Base-by-base conservation (phyloP, 37 sponge, comb jelly and placozoan species). In the Tethya wilhelma region DNA sequence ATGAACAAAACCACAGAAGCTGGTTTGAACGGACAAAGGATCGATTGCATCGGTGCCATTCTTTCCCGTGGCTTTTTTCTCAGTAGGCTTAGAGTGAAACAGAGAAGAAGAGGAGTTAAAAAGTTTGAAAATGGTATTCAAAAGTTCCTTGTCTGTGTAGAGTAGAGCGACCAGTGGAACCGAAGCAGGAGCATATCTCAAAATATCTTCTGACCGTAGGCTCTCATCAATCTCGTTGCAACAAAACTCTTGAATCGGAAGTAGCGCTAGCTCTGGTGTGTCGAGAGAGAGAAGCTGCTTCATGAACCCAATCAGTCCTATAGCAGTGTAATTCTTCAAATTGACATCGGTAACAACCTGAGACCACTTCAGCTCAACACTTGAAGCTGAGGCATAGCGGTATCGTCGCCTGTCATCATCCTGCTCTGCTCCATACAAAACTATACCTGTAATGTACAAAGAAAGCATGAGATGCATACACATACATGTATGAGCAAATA, bases 381-480 rank as follows among this genome's bases (percentile, higher is more conserved):
- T 59, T 1, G 73, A 28, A 32, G 57, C 3, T 8, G 44, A 9
- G 59, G 17, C 31, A 31, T 71, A 79, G 8, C 65, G 74, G n/a
- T 74, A 63, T 22, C 57, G 73, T 55, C 70, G 64, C 4, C 63
- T 34, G 43, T 73, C 80, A 29, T 73, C 87, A 19, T 86, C 87
- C 19, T 66, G 3, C 57, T 79, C 87, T 20, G 75, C 57, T 25
- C 74, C 87, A 63, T 37, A 64, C 8, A 86, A 44, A 40, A 4
- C n/a, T 33, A 78, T 74, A 30, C 60, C 73, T 71, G 67, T 17
- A 19, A 36, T 56, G 56, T 36, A 2, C 0, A n/a, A 20, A 38
- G 78, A 44, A 22, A 38, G 45, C 64, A 29, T 65, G 73, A 49
- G 17, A 45, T 14, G 26, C 55, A 49, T 9, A 44, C 44, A 2